A percentile compares a stretch with the other conserved stretches of the same genome.
Conservation (phyloP, 2,888 invertebrate species). For the Acanthosepion lycidas region DNA sequence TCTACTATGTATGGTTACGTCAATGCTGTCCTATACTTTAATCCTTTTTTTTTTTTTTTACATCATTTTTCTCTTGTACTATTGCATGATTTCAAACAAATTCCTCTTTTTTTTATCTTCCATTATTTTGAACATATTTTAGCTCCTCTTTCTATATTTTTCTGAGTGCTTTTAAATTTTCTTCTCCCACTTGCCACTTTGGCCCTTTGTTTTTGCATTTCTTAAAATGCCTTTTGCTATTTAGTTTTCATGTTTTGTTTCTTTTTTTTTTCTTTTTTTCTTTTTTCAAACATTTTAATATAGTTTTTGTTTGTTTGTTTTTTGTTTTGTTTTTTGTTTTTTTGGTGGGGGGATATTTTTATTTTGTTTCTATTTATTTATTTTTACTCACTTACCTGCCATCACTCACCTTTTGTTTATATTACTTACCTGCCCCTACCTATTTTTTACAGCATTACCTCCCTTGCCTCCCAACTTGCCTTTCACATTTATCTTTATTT, state of each 20-base stretch:
- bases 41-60: not conserved
- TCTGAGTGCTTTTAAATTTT: not conserved
- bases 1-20: not conserved
- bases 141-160: not conserved
- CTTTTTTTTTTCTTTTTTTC: no score
- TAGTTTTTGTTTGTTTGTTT: not conserved
- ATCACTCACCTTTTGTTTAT: not conserved
- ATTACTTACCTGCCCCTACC: not conserved
- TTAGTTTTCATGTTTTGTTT: no score
- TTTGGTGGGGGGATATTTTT: not conserved
- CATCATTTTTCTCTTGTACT: not conserved
- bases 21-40: not conserved
- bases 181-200: no score
- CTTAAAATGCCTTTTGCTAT: no score
- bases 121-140: not conserved
- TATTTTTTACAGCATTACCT: not conserved
- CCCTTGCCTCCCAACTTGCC: not conserved
- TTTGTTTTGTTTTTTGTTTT: no score
- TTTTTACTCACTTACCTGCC: not conserved
- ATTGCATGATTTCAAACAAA: not conserved
- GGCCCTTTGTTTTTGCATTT: not conserved
- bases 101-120: not conserved
- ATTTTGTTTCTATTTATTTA: not conserved
- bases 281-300: no score
- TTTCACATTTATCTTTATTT: not conserved